Evolutionary conservation across 2,888 invertebrate species (phyloP), one percentile per base, ranked within the genome.

Genomic region (Acleris literana): DNA sequence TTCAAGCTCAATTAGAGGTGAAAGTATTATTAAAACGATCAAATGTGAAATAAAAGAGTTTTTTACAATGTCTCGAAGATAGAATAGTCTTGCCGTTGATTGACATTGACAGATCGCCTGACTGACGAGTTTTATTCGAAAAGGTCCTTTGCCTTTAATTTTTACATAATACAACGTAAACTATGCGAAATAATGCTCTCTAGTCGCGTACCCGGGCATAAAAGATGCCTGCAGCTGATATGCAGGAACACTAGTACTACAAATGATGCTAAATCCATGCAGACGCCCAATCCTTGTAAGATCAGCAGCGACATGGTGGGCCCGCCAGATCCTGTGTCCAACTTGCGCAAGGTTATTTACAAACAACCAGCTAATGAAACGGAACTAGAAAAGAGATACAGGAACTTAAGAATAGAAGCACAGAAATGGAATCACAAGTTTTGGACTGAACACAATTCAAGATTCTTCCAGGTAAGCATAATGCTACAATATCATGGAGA

Each of bases 401-500:
- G 97, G 68, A 82, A 94, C 72, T 83, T 94, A 71, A 94, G 96
- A 76, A 90, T 94, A 70, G 94, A 95, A 69, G 95, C 96, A 0
- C 96, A 97, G 76, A 89, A 93, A 64, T 98, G 97, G 97, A 97
- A 97, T 84, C 95, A 97, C 71, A 90, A 93, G 46, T 98, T 97
- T 88, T 98, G 98, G 98, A 91, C 93, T 0, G 92, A 93, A 69
- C 97, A 98, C 76, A 98, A 98, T 80, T 93, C 93, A 25, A 94
- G 93, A 64, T 98, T 97, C 86, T 94, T 94, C 77, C 93, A 95
- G 84, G 92, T 91, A 80, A 20, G 39, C 33, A 39, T 3, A 39
- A 25, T 7, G 39, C 39, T 13, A 9, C 11, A 39, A 13, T 39
- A 39, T 13, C 13, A 13, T 13, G 4, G 33, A 33, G 33, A 33